A percentile compares a stretch with the other conserved stretches of the same genome.
phyloP scores from a whole-genome alignment of 1,140 invertebrate species.

The Elymnias hypermnestra region DNA sequence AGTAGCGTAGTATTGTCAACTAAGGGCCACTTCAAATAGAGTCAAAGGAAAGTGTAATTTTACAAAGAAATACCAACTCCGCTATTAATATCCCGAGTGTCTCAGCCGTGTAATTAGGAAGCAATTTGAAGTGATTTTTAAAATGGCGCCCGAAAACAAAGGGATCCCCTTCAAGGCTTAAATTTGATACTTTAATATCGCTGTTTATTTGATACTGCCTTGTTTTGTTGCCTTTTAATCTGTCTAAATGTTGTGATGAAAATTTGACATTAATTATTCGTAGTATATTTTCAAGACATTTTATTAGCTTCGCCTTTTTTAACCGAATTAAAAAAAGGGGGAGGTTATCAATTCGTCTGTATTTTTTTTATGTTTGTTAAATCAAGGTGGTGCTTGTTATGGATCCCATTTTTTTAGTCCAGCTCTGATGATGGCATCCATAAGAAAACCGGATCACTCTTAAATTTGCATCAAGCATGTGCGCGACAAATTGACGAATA shows the following conservation, averaged over 20 bases:
- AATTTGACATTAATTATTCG: not conserved
- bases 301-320: no score
- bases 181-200: slow-evolving; percentile 13
- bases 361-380: no score
- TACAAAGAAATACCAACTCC: slow-evolving; percentile 6
- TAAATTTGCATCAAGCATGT: no score
- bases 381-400: no score
- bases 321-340: no score
- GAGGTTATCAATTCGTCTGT: no score
- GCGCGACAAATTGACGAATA: no score
- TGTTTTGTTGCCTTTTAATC: not conserved
- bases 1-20: not conserved
- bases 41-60: not conserved
- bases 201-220: not conserved
- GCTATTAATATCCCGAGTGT: slow-evolving; percentile 11
- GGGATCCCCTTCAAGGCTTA: slow-evolving; percentile 1
- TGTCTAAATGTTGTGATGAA: not conserved
- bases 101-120: slow-evolving; percentile 17
- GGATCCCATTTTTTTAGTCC: no score
- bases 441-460: no score
- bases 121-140: slow-evolving; percentile 17
- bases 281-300: no score
- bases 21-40: not conserved
- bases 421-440: no score
- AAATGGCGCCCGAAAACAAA: slow-evolving; percentile 14